Evolutionary conservation across 2,113 vertebrate genomes (phyloP).

Genomic region (Myiozetetes cayanensis): DNA sequence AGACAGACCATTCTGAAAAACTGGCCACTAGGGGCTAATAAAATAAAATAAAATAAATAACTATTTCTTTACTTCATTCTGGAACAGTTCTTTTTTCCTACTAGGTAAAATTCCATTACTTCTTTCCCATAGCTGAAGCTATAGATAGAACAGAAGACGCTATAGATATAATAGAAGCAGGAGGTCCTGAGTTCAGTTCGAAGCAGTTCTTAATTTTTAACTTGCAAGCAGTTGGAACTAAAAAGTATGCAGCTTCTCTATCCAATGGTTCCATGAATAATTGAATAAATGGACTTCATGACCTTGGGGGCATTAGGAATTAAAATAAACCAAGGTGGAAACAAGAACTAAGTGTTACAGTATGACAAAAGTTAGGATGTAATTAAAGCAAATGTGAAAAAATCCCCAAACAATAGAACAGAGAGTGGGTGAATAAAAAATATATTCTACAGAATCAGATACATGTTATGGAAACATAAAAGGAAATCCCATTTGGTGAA

Average conservation of each 20-base stretch:
- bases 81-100: background rate
- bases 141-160: background rate
- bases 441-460: background rate
- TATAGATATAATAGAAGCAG: background rate
- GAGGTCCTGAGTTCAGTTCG: background rate
- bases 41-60: background rate
- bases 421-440: accelerated
- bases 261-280: background rate
- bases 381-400: background rate
- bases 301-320: background rate
- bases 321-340: background rate
- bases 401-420: accelerated
- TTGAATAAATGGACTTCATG: background rate
- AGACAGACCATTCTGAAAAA: background rate
- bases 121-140: background rate
- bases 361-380: background rate
- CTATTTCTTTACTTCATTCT: background rate
- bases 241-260: background rate
- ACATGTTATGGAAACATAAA: background rate
- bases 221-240: background rate
- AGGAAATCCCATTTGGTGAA: background rate
- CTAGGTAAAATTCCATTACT: background rate
- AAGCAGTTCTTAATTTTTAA: background rate
- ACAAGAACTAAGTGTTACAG: background rate
- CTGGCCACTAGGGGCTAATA: accelerated